Evolutionary conservation across 1,140 invertebrate species (phyloP).

Genomic region (Drosophila truncata): DNA sequence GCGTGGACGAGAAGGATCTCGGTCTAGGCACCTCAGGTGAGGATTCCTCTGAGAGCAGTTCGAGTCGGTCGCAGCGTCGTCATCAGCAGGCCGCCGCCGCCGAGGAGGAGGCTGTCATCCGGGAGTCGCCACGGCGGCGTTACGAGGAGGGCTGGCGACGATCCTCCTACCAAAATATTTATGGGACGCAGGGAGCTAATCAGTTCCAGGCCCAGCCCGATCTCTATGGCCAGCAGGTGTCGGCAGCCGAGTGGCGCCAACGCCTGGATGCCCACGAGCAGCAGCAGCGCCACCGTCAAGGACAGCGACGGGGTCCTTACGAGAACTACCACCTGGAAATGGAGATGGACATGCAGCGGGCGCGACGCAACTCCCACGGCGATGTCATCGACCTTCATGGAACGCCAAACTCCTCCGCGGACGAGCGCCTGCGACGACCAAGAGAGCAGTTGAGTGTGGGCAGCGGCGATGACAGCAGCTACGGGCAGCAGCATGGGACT

Average conservation of each 20-base stretch:
- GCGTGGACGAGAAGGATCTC: conserved; percentile 91
- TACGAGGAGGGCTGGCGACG: conserved; percentile 91
- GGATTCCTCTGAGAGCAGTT: conserved; percentile 91
- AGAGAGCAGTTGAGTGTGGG: conserved; percentile 27
- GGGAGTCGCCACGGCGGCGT: conserved; percentile 86
- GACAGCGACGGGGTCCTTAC: conserved; percentile 51
- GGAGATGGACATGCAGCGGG: conserved; percentile 66
- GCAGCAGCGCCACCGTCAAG: conserved; percentile 63
- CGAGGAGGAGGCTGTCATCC: conserved; percentile 84
- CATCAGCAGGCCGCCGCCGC: conserved; percentile 83
- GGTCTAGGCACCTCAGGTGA: conserved; percentile 94
- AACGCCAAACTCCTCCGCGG: conserved; percentile 73
- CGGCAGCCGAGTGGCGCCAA: conserved; percentile 77
- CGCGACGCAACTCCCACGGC: conserved; percentile 60
- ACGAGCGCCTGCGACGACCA: conserved; percentile 66
- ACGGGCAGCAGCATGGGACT: conserved; percentile 50
- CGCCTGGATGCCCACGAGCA: conserved; percentile 75
- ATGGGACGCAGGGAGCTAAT: conserved; percentile 28
- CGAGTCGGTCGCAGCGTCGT: conserved; percentile 89
- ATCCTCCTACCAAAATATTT: conserved; percentile 85
- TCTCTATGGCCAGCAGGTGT: conserved; percentile 80
- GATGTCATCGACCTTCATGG: conserved; percentile 67
- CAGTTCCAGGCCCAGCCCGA: conserved; percentile 77
- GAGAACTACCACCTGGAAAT: conserved; percentile 66
- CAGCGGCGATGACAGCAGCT: conserved; percentile 73